These are phyloP conservation scores for Pristis pectinata DNA, from an alignment of 2,797 vertebrate genomes.

Conservation along the genomic window DNA sequence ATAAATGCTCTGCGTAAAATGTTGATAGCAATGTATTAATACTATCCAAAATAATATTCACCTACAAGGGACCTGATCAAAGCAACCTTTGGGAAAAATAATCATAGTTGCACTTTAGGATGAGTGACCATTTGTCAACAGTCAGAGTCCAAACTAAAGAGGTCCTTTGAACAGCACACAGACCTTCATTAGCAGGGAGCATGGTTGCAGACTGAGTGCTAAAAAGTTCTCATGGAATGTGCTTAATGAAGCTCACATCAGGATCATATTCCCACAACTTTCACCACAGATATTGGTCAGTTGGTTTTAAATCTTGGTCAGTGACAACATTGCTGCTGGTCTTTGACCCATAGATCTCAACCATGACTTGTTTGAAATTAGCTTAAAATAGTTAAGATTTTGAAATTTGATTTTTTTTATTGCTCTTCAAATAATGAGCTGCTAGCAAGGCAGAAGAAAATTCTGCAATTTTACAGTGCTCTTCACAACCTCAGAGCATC, in stretches of 20 bases:
- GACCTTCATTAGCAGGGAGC: conserved; percentile 22
- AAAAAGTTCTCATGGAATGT: conserved; percentile 37
- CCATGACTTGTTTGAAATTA: neutral
- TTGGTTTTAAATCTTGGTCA: conserved; percentile 31
- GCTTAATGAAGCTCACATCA: conserved; percentile 33
- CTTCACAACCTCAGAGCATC: neutral
- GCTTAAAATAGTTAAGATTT: neutral
- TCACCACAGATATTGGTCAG: conserved; percentile 24
- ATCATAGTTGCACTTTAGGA: conserved; percentile 6
- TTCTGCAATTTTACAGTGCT: neutral
- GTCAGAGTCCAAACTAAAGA: conserved; percentile 1
- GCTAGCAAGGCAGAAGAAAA: neutral
- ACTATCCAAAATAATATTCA: neutral
- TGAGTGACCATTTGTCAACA: conserved; percentile 33
- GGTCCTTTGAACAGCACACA: neutral
- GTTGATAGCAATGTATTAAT: neutral
- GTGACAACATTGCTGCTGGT: neutral
- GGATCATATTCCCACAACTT: conserved; percentile 33
- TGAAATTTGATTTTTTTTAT: neutral
- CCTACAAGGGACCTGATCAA: neutral
- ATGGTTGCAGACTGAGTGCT: conserved; percentile 29
- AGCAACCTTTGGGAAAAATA: neutral
- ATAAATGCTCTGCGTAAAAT: neutral
- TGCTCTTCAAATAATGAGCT: neutral
- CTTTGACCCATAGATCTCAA: conserved; percentile 26